Evolutionary conservation across 2,888 invertebrate genomes (phyloP).

Genomic region (Chrysolina oricalcia): DNA sequence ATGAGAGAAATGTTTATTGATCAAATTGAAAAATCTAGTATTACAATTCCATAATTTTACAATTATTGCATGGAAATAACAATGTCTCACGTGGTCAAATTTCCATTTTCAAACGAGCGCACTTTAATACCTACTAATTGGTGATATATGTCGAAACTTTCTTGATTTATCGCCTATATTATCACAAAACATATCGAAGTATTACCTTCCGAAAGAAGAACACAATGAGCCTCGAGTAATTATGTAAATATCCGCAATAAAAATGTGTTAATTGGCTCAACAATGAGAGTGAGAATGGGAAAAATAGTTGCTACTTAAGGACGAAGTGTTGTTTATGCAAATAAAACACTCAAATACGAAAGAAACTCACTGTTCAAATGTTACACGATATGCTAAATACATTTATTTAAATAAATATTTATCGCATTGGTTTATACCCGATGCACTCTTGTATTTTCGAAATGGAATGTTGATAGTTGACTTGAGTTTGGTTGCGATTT

Average conservation of each 20-base stretch:
- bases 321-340: constrained; percentile 30
- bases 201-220: not conserved
- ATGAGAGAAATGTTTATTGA: no score
- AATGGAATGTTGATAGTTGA: not conserved
- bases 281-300: constrained; percentile 13
- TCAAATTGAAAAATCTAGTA: no score
- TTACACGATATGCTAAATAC: constrained; percentile 16
- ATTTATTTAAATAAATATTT: constrained; percentile 21
- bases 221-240: constrained; percentile 10
- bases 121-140: not conserved
- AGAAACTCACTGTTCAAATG: constrained; percentile 13
- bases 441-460: not conserved
- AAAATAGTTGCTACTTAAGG: constrained; percentile 22
- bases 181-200: not conserved
- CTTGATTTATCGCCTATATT: not conserved
- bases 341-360: constrained; percentile 21
- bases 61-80: not conserved
- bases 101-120: not conserved
- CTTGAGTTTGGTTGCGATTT: no score
- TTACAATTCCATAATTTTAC: no score
- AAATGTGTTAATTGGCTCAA: constrained; percentile 26
- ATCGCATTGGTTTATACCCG: not conserved
- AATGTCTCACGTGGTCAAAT: not conserved
- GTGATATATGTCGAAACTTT: not conserved
- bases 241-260: constrained; percentile 17